Conservation (phyloP, 2,113 vertebrate genomes). For the Cyanoderma ruficeps region DNA sequence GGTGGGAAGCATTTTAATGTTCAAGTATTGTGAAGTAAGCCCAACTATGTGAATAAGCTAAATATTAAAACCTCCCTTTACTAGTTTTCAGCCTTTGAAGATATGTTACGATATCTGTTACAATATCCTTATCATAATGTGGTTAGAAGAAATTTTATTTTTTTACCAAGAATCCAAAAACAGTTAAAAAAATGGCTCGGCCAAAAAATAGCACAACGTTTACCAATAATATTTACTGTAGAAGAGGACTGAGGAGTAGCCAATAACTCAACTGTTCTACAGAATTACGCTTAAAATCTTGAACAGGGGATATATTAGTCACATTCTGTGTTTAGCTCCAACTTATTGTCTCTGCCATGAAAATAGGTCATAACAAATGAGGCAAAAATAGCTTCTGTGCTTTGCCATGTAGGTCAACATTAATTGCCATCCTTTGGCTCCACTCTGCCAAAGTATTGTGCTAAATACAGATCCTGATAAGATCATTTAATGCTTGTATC, state of each 20-base stretch:
- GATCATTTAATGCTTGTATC: background rate
- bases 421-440: background rate
- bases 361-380: background rate
- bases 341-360: background rate
- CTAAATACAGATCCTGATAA: background rate
- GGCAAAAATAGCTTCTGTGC: background rate
- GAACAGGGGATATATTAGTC: background rate
- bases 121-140: background rate
- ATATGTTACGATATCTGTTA: background rate
- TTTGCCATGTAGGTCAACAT: background rate
- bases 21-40: background rate
- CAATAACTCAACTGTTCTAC: background rate
- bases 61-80: background rate
- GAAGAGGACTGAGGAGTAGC: background rate
- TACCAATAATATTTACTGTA: background rate
- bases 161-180: background rate
- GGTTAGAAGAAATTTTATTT: background rate
- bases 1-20: background rate
- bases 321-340: background rate
- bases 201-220: background rate
- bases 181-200: background rate
- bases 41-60: background rate
- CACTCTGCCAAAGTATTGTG: background rate
- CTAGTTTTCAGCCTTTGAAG: background rate
- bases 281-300: background rate